Conservation (phyloP, 2,797 vertebrate species). For the Cephalopachus bancanus region DNA sequence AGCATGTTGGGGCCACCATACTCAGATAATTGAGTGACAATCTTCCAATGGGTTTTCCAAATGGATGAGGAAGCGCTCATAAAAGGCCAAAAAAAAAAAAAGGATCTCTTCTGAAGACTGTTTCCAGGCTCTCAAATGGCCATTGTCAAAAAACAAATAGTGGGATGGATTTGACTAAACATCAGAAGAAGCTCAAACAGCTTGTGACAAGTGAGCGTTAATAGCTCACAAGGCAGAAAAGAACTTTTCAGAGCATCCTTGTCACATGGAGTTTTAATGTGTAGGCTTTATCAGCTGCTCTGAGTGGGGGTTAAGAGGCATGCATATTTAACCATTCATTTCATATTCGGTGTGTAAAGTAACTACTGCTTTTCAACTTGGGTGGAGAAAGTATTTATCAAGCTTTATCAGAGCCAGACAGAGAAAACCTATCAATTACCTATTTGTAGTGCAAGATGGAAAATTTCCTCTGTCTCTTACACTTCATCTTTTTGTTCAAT, state of each 20-base stretch:
- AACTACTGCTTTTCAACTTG: slow-evolving; percentile 4
- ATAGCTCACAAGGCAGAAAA: background rate
- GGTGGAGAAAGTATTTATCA: slow-evolving; percentile 43
- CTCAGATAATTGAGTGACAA: background rate
- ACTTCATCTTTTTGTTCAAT: background rate
- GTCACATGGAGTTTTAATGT: background rate
- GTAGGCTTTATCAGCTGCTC: slow-evolving; percentile 53
- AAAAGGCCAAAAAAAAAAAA: background rate
- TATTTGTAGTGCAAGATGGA: slow-evolving; percentile 52
- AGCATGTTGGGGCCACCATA: background rate
- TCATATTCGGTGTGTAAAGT: background rate
- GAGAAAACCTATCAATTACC: slow-evolving; percentile 39
- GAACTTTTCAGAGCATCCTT: slow-evolving; percentile 29
- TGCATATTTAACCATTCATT: slow-evolving; percentile 32
- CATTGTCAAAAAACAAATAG: slow-evolving; percentile 28
- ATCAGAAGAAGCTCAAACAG: background rate
- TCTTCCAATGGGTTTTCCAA: background rate
- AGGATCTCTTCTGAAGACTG: background rate
- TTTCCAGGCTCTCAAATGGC: slow-evolving; percentile 43
- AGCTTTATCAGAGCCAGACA: slow-evolving; percentile 28
- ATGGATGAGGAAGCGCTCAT: background rate
- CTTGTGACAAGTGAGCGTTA: background rate
- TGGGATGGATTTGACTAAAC: background rate
- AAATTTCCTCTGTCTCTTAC: slow-evolving; percentile 20
- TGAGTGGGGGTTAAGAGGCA: slow-evolving; percentile 37